A percentile compares a stretch with the other conserved stretches of the same genome.
These are phyloP conservation scores for Fistularia commersonii DNA, from an alignment of 2,797 vertebrate species.

Conservation along the genomic window DNA sequence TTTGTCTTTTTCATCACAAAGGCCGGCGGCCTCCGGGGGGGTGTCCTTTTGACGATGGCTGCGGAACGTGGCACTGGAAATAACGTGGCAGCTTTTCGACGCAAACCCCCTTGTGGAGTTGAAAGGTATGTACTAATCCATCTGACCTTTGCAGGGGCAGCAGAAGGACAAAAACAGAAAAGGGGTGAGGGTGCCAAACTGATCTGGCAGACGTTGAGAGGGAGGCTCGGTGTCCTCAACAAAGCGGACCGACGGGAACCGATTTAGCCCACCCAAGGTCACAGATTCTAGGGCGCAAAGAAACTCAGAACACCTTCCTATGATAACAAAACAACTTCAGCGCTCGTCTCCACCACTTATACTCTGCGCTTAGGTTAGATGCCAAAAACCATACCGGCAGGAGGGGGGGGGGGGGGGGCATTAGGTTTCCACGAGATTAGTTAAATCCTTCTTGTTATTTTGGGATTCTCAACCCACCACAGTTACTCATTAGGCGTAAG, in stretches of 20 bases:
- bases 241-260: conserved; percentile 51
- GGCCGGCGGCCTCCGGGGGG: too few species aligned
- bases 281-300: conserved; percentile 26
- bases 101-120: conserved; percentile 15
- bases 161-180: conserved; percentile 50
- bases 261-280: conserved; percentile 61
- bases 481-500: conserved; percentile 18
- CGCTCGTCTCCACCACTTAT: too few species aligned
- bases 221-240: conserved; percentile 36
- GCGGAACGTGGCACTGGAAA: conserved; percentile 46
- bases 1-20: too few species aligned
- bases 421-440: background rate
- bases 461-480: conserved; percentile 6
- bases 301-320: too few species aligned
- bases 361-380: too few species aligned
- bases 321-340: too few species aligned
- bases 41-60: conserved; percentile 43
- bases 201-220: conserved; percentile 65
- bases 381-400: too few species aligned
- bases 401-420: background rate
- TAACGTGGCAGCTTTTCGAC: conserved; percentile 16
- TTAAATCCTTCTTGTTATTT: conserved; percentile 9
- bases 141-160: conserved; percentile 58
- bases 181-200: conserved; percentile 53
- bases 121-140: conserved; percentile 71